These are phyloP conservation scores for Orchesella cincta DNA, from an alignment of 1,140 invertebrate species.

Conservation along the genomic window DNA sequence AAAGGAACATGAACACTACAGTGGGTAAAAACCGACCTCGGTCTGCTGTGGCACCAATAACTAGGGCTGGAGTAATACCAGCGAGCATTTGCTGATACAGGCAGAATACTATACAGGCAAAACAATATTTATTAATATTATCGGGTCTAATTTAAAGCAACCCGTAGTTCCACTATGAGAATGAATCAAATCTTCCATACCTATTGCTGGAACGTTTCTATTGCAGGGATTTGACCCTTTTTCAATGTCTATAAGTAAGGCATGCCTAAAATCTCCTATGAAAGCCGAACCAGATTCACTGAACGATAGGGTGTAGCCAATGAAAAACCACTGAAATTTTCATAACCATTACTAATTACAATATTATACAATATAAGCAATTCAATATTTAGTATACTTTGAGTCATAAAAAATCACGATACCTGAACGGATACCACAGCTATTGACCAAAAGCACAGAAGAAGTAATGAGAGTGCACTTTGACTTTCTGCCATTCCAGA, in stretches of 20 bases:
- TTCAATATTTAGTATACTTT: neutral
- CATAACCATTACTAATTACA: neutral
- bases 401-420: neutral
- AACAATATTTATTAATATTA: too few species aligned
- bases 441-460: constrained; percentile 44
- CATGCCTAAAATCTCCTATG: constrained; percentile 43
- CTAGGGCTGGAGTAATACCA: constrained; percentile 47
- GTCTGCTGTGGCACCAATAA: constrained; percentile 48
- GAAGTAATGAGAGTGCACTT: constrained; percentile 42
- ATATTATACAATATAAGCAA: neutral
- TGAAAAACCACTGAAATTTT: constrained; percentile 41
- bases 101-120: constrained; percentile 48
- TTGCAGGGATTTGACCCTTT: constrained; percentile 17
- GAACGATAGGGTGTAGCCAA: constrained; percentile 47
- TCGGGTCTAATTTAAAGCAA: too few species aligned
- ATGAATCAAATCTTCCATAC: too few species aligned
- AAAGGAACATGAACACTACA: constrained; percentile 48
- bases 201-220: constrained; percentile 35
- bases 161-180: too few species aligned
- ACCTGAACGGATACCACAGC: constrained; percentile 49
- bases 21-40: constrained; percentile 47
- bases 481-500: constrained; percentile 41
- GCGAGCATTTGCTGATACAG: constrained; percentile 47
- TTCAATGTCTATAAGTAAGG: constrained; percentile 34
- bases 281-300: constrained; percentile 35